Conservation (phyloP, 2,888 invertebrate species). For the Leptura quadrifasciata region DNA sequence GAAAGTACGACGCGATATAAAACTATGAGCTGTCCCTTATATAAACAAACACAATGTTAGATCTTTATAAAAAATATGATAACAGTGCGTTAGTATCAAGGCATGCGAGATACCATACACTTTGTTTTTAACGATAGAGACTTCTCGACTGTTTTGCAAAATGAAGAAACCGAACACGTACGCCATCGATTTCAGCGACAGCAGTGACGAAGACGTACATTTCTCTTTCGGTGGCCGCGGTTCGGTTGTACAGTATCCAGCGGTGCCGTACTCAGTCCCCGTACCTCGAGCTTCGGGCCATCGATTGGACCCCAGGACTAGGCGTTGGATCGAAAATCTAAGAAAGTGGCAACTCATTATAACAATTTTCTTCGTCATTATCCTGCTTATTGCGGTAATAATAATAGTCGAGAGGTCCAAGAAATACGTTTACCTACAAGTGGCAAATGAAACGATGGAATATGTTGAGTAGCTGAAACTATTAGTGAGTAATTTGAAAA, state of each 20-base stretch:
- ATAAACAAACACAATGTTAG: background rate
- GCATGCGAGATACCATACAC: background rate
- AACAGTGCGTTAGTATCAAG: background rate
- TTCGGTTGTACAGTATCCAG: background rate
- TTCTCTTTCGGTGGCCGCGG: background rate
- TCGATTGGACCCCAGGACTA: background rate
- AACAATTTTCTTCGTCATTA: background rate
- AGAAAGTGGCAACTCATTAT: background rate
- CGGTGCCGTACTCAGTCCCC: background rate
- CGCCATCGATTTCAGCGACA: background rate
- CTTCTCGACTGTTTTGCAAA: background rate
- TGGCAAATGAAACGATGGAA: background rate
- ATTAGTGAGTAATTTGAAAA: background rate
- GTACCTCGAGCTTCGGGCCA: background rate
- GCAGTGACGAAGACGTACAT: background rate
- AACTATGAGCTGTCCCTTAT: no score
- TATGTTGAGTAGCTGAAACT: background rate
- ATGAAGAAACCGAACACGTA: background rate
- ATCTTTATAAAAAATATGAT: background rate
- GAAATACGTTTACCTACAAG: background rate
- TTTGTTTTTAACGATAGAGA: background rate
- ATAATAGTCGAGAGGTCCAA: background rate
- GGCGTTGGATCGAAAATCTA: background rate
- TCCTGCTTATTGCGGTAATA: background rate
- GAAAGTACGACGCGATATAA: no score